Evolutionary conservation across 2,113 vertebrate species (phyloP).

Genomic region (Hassar affinis): DNA sequence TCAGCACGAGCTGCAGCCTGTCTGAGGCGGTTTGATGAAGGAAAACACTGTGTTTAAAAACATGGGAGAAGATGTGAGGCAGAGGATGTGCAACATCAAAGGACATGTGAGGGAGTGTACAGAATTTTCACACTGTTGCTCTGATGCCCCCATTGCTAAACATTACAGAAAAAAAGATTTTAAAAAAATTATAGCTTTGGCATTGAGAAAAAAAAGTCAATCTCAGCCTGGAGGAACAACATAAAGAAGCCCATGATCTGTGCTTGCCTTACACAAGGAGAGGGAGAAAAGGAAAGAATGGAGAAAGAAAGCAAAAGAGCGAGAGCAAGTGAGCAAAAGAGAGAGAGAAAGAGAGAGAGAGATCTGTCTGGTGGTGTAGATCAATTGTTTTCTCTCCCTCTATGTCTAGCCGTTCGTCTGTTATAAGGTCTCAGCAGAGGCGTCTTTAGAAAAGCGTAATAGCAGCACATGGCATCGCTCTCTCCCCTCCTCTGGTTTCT

Average conservation of each 20-base stretch:
- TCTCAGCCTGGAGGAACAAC: slow-evolving; percentile 71
- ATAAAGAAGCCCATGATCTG: slow-evolving; percentile 56
- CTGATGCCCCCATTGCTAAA: slow-evolving; percentile 60
- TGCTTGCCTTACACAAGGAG: slow-evolving; percentile 54
- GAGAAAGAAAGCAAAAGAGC: background rate
- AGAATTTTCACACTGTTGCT: slow-evolving; percentile 61
- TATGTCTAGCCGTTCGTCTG: slow-evolving; percentile 63
- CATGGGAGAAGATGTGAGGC: slow-evolving; percentile 30
- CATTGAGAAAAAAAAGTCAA: slow-evolving; percentile 65
- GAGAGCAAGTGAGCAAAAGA: background rate
- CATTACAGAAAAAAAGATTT: slow-evolving; percentile 61
- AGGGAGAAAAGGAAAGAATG: slow-evolving; percentile 19
- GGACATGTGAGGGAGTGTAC: slow-evolving; percentile 59
- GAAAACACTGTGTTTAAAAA: slow-evolving; percentile 54
- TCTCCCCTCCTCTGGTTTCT: slow-evolving; percentile 73
- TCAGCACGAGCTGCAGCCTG: slow-evolving; percentile 50
- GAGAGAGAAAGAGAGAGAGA: slow-evolving; percentile 20
- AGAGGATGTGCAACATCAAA: slow-evolving; percentile 55
- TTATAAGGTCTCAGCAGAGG: slow-evolving; percentile 76
- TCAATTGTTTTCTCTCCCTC: slow-evolving; percentile 76
- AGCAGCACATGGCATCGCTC: slow-evolving; percentile 65
- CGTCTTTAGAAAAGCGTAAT: slow-evolving; percentile 74
- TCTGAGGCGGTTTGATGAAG: slow-evolving; percentile 67
- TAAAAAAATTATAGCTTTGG: slow-evolving; percentile 64
- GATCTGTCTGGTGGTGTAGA: slow-evolving; percentile 67